Evolutionary conservation across 2,888 invertebrate species (phyloP), one percentile per base, ranked within the genome.

Genomic region (Pristionchus mayeri): DNA sequence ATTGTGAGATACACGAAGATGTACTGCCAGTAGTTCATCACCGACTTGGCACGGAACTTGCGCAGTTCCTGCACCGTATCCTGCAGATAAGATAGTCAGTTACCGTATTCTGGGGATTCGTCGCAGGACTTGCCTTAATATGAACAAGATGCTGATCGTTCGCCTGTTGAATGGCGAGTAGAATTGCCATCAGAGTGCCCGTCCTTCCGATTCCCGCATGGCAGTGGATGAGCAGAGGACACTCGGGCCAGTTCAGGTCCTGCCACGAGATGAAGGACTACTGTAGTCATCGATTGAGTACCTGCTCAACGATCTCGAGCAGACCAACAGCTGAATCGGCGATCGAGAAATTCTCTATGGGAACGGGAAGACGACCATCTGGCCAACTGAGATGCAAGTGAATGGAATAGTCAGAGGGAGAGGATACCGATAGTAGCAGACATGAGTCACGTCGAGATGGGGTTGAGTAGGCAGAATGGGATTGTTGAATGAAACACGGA

Each of bases 191-290:
- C 2, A 81, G 81, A 24, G 81, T 21, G 18, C 98, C 98, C 0
- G 98, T 98, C 86, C 98, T 95, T 0, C 98, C 98, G 89, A 98
- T 98, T 71, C 98, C 98, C 16, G 87, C 88, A 79, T 87, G 87
- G 94, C 98, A 98, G 94, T 98, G 98, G 85, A 98, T 98, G 84
- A 98, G 95, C 88, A 97, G 95, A 0, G 98, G 97, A 86, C 93
- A 96, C 79, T 94, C 93, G 94, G 93, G 34, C 27, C 54, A 40
- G 13, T 50, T 48, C 16, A 86, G 80, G 34, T 86, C 86, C 80
- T 85, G 81, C 13, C 79, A n/a, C n/a, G 48, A 40, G 13, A 18
- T 9, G 3, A 7, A 0, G 63, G 48, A 9, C 3, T 37, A 54
- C 37, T n/a, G 40, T 80, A 54, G n/a, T 3, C 37, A 34, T 37